These are phyloP conservation scores for Acanthaster planci DNA, from an alignment of 35 echinoderm and acorn worm genomes.

Conservation along the genomic window DNA sequence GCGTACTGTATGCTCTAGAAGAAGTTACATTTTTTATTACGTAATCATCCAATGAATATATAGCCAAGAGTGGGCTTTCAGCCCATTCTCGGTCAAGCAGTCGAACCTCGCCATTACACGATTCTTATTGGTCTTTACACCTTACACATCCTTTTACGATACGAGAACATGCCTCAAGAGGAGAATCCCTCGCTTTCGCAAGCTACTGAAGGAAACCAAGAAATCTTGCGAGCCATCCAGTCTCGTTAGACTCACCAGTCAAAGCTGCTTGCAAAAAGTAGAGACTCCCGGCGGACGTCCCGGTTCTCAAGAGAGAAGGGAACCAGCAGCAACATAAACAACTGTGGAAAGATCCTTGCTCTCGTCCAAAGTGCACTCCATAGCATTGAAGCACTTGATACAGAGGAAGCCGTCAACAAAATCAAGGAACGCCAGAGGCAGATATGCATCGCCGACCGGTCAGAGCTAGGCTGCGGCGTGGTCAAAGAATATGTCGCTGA, in stretches of 20 bases:
- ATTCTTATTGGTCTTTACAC: background rate
- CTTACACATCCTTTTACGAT: background rate
- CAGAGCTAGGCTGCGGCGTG: slow-evolving; percentile 36
- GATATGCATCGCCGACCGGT: slow-evolving; percentile 44
- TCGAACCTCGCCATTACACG: background rate
- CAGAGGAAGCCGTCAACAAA: background rate
- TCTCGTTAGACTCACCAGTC: background rate
- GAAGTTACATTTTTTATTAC: background rate
- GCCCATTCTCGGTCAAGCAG: slow-evolving; percentile 6
- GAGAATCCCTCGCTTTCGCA: background rate
- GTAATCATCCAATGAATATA: background rate
- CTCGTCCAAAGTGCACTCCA: background rate
- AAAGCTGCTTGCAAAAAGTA: slow-evolving; percentile 14
- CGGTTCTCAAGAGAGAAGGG: background rate
- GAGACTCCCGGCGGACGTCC: background rate
- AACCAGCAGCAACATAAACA: background rate
- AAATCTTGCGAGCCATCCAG: slow-evolving; percentile 16
- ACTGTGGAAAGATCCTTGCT: background rate
- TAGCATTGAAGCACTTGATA: background rate
- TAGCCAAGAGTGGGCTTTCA: background rate
- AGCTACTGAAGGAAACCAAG: background rate
- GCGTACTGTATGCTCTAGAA: background rate
- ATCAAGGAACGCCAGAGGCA: slow-evolving; percentile 25
- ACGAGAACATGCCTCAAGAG: background rate
- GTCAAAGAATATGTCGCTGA: slow-evolving; percentile 36